Evolutionary conservation across 1,140 invertebrate species (phyloP).

Genomic region (Pseudomyrmex cubaensis): DNA sequence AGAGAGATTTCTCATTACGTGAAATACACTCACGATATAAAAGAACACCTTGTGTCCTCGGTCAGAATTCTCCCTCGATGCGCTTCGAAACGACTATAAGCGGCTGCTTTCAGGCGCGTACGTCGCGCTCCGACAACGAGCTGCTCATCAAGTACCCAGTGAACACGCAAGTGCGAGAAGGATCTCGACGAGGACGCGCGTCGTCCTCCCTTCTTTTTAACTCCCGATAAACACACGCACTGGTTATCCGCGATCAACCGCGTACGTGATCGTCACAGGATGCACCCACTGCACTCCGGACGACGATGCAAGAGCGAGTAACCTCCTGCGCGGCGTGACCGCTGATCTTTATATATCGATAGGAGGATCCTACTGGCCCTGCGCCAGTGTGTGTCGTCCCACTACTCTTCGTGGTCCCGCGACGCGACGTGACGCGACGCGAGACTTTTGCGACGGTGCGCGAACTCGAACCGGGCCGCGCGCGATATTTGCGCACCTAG

Average conservation of each 20-base stretch:
- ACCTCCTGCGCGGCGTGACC: conserved; percentile 53
- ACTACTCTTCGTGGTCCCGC: conserved; percentile 62
- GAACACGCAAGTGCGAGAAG: not conserved
- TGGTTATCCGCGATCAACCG: too few species aligned
- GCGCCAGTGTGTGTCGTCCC: conserved; percentile 63
- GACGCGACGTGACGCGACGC: conserved; percentile 22
- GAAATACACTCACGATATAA: conserved; percentile 47
- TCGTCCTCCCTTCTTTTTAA: too few species aligned
- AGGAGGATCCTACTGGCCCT: conserved; percentile 70
- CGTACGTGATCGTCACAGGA: not conserved
- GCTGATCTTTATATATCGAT: conserved; percentile 70
- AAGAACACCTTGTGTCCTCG: conserved; percentile 33
- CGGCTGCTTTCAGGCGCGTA: conserved; percentile 34
- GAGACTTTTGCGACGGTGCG: not conserved
- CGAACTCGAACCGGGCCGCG: conserved; percentile 37
- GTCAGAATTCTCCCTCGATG: conserved; percentile 27
- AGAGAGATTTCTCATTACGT: not conserved
- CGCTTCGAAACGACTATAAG: conserved; percentile 1
- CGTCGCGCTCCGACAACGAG: conserved; percentile 30
- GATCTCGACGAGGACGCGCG: conserved; percentile 14
- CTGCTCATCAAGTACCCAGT: conserved; percentile 2
- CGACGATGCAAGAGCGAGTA: conserved; percentile 70
- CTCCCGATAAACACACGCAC: too few species aligned
- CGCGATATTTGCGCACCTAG: conserved; percentile 3
- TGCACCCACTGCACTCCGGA: conserved; percentile 69